Conservation (phyloP, 2,888 invertebrate genomes). For the Eilema caniola region DNA sequence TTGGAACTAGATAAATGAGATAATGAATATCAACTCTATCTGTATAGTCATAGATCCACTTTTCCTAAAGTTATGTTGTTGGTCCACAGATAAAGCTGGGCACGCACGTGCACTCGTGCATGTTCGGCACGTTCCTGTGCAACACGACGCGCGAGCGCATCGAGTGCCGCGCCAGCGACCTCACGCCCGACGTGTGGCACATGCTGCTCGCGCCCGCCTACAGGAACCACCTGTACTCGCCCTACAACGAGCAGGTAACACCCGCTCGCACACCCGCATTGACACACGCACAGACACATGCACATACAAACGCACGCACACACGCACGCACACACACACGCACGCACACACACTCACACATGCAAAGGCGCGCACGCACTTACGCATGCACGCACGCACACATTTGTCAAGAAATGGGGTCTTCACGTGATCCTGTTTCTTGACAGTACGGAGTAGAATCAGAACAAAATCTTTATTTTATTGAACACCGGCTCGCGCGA, state of each 20-base stretch:
- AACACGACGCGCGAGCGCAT: slow-evolving; percentile 93
- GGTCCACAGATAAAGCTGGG: slow-evolving; percentile 94
- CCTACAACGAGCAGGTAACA: slow-evolving; percentile 67
- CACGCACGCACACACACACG: background rate
- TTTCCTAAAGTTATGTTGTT: background rate
- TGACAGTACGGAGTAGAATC: too few relatives aligned
- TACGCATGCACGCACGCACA: background rate
- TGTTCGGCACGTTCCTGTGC: slow-evolving; percentile 98
- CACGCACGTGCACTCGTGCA: slow-evolving; percentile 97
- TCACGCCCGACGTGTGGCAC: slow-evolving; percentile 95
- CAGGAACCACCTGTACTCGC: slow-evolving; percentile 94
- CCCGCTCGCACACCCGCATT: background rate
- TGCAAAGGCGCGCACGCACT: background rate
- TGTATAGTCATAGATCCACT: too few relatives aligned
- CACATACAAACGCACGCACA: background rate
- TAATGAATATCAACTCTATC: too few relatives aligned
- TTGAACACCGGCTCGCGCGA: too few relatives aligned
- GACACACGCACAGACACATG: background rate
- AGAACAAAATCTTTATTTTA: too few relatives aligned
- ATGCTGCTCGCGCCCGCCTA: slow-evolving; percentile 93
- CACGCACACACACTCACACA: background rate
- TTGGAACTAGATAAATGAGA: too few relatives aligned
- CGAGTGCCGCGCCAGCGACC: slow-evolving; percentile 88
- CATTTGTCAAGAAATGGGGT: too few relatives aligned
- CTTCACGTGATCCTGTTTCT: too few relatives aligned